phyloP scores from a whole-genome alignment of 2,797 vertebrate genomes.

The Dendrocincla tyrannina region DNA sequence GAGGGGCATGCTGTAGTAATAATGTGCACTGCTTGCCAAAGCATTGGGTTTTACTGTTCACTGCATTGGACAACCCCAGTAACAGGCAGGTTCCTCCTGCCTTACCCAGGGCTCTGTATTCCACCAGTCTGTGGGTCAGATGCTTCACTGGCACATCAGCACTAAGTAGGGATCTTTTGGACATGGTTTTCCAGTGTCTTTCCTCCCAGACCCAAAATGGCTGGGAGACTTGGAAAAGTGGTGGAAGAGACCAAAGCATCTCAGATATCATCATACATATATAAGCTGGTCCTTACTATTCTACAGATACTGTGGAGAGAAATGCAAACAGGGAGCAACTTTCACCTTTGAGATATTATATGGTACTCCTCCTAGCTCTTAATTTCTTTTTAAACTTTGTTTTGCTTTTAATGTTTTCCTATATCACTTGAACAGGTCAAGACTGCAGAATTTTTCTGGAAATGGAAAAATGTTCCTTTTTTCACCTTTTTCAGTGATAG shows the following conservation, averaged over 20 bases:
- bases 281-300: background rate
- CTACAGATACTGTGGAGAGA: background rate
- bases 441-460: background rate
- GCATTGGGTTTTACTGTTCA: fast-evolving
- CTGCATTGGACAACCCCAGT: background rate
- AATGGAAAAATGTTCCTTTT: background rate
- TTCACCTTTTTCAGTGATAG: background rate
- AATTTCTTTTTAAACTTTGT: background rate
- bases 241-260: background rate
- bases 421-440: background rate
- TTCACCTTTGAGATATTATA: background rate
- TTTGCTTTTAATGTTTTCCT: background rate
- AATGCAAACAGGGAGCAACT: background rate
- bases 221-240: background rate
- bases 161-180: background rate
- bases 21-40: background rate
- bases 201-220: background rate
- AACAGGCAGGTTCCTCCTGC: background rate
- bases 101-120: background rate
- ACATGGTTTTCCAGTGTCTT: background rate
- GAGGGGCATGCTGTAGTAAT: background rate
- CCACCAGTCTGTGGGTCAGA: background rate
- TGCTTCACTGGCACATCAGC: background rate
- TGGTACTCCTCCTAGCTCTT: background rate
- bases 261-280: background rate